A percentile compares a stretch with the other conserved stretches of the same genome.
phyloP scores from a whole-genome alignment of 2,113 vertebrate genomes.

The Pandion haliaetus region DNA sequence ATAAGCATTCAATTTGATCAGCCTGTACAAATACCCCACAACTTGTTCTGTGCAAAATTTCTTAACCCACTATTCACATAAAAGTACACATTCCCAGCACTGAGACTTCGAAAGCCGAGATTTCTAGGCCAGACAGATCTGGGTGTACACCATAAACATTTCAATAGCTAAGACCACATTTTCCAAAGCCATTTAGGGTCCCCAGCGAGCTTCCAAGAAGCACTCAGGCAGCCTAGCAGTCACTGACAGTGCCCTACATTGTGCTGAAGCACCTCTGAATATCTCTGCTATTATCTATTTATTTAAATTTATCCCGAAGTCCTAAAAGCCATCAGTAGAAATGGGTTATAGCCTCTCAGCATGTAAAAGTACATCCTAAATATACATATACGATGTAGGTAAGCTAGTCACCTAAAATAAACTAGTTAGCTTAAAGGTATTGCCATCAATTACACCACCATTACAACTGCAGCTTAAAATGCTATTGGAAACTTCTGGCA shows the following conservation, averaged over 20 bases:
- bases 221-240: not conserved
- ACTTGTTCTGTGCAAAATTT: not conserved
- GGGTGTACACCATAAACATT: not conserved
- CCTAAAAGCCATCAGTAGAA: not conserved
- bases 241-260: rapidly evolving
- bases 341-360: not conserved
- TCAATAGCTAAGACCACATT: not conserved
- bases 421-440: not conserved
- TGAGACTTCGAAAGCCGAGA: not conserved
- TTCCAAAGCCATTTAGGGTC: not conserved
- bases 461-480: not conserved
- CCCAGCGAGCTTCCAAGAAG: not conserved
- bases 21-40: not conserved
- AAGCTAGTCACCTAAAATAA: not conserved
- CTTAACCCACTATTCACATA: rapidly evolving
- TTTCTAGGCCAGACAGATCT: not conserved
- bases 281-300: not conserved
- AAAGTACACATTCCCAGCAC: not conserved
- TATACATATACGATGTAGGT: not conserved
- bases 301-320: not conserved
- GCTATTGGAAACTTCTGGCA: not conserved
- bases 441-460: not conserved
- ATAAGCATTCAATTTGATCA: not conserved
- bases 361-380: not conserved
- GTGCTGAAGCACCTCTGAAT: not conserved